Evolutionary conservation across 2,797 vertebrate genomes (phyloP), one percentile per base, ranked within the genome.

Genomic region (Rhabdomys pumilio): DNA sequence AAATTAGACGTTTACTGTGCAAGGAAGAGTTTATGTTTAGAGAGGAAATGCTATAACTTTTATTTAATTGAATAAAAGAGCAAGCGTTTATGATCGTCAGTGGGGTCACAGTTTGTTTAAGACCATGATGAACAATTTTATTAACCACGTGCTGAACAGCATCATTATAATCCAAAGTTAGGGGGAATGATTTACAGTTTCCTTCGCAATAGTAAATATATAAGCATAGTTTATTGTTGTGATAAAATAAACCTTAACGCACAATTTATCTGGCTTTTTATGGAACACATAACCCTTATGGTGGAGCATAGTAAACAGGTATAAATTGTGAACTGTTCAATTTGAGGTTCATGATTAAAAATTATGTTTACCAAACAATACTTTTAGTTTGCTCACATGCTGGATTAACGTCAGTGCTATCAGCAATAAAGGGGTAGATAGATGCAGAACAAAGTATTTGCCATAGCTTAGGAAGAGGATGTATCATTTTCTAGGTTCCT

Each of bases 241-340:
- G 82, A 95, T 96, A 91, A 95, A 97, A 97, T 96, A 90, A 97
- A 97, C 69, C 82, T 85, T 86, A 89, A 86, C 69, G 72, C 80
- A 91, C 50, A 67, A 61, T 92, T 97, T 94, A 92, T 97, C 81
- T 96, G 75, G 75, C 63, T 92, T 96, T 97, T 97, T 97, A 97
- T 97, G 83, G 50, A 88, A 90, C 38, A 81, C 80, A 95, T 96
- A 95, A 97, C 93, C 63, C 24, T 95, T 94, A 95, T 90, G 95
- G 82, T 94, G 67, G 77, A 83, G 44, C 80, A 96, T 7, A 89
- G 67, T 75, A 94, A 97, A 95, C 31, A 96, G 59, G 22, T 69
- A 79, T 96, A 96, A 96, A 94, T 93, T 96, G 3, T 91, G 65
- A 94, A 87, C 77, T 53, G 29, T 83, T 94, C 13, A 29, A 55